These are phyloP conservation scores for Corythornis madagascariensis DNA, from an alignment of 2,113 vertebrate genomes.

Conservation along the genomic window DNA sequence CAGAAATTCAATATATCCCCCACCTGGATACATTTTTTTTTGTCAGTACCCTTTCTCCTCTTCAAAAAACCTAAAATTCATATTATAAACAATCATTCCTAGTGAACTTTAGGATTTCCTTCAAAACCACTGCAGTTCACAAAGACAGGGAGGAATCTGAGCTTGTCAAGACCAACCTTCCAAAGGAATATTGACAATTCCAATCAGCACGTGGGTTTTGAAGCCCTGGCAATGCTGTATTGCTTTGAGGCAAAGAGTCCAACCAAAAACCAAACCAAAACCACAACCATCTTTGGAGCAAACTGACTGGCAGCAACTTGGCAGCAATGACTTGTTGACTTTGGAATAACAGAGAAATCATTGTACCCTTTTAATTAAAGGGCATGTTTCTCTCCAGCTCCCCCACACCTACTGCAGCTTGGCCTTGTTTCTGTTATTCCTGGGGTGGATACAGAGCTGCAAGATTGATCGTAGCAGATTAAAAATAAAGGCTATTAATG, in stretches of 20 bases:
- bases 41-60: background rate
- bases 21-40: background rate
- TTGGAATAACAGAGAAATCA: constrained; percentile 24
- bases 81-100: background rate
- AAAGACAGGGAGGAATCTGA: background rate
- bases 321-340: background rate
- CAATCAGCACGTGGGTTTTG: background rate
- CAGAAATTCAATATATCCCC: background rate
- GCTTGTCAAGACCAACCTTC: background rate
- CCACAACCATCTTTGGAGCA: background rate
- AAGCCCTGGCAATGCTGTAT: background rate
- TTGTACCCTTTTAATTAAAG: constrained; percentile 20
- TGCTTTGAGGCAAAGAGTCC: background rate
- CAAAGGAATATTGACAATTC: background rate
- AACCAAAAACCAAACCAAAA: background rate
- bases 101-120: background rate
- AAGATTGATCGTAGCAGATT: constrained; percentile 60
- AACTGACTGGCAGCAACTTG: background rate
- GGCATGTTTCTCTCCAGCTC: background rate
- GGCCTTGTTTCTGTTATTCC: constrained; percentile 20
- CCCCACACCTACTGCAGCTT: background rate
- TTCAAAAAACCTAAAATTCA: background rate
- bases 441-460: background rate
- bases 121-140: background rate
- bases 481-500: constrained; percentile 53